Percentiles rank a stretch among this genome's conserved stretches.
Evolutionary conservation across 37 sponge, comb jelly and placozoan species (phyloP).

Genomic region (Beroe ovata): DNA sequence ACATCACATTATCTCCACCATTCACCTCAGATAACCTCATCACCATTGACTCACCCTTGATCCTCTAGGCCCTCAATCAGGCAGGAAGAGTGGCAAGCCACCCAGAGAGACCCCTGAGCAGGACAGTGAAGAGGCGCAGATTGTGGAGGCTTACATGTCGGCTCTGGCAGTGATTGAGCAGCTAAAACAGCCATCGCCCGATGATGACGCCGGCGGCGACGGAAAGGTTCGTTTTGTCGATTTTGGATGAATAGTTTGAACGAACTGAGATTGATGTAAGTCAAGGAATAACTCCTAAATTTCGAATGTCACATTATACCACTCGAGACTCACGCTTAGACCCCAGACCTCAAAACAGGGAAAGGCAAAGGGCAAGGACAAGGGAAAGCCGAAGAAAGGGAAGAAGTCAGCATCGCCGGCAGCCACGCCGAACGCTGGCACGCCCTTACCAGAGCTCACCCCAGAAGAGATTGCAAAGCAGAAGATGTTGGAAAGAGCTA

Average conservation of each 20-base stretch:
- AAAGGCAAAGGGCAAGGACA: conserved; percentile 23
- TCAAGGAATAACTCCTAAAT: too few relatives aligned
- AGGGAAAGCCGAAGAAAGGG: neutral
- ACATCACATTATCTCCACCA: too few relatives aligned
- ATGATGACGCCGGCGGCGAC: conserved; percentile 12
- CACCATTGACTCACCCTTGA: too few relatives aligned
- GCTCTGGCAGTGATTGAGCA: conserved; percentile 57
- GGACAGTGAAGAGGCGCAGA: conserved; percentile 50
- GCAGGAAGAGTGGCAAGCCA: conserved; percentile 37
- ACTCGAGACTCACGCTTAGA: conserved; percentile 61
- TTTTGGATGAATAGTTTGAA: too few relatives aligned
- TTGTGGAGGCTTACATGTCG: conserved; percentile 62
- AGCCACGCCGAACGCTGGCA: conserved; percentile 40
- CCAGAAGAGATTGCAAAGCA: conserved; percentile 54
- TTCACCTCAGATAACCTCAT: too few relatives aligned
- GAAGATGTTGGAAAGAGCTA: conserved; percentile 60
- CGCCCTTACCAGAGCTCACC: conserved; percentile 52
- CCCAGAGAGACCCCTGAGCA: conserved; percentile 56
- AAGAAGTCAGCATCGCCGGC: conserved; percentile 56
- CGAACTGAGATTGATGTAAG: too few relatives aligned
- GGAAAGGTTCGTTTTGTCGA: conserved; percentile 40
- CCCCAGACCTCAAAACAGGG: conserved; percentile 55
- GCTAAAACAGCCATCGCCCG: conserved; percentile 39
- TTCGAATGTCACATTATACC: too few relatives aligned
- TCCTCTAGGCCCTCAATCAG: conserved; percentile 64